Conservation (phyloP, 2,888 invertebrate genomes). For the Agrochola litura region DNA sequence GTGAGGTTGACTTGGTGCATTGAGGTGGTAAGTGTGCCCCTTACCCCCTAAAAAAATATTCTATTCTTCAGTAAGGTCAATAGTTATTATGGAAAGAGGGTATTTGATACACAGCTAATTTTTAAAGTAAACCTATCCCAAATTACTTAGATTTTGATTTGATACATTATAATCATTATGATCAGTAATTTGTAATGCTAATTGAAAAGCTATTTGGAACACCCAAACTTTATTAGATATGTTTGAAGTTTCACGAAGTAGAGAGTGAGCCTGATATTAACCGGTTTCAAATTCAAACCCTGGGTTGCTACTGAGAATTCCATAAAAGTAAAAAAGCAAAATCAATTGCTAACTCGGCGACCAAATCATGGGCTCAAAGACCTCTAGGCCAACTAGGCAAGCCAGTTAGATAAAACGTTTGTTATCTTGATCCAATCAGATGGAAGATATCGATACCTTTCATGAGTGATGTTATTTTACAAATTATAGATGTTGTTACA, state of each 20-base stretch:
- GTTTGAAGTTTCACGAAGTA: background rate
- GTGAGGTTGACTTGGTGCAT: too few species aligned
- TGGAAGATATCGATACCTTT: background rate
- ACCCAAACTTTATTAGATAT: background rate
- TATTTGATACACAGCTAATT: too few species aligned
- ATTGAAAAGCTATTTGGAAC: background rate
- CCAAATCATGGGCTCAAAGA: background rate
- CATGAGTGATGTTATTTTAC: too few species aligned
- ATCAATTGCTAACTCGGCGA: background rate
- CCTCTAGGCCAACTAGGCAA: background rate
- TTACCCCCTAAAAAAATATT: too few species aligned
- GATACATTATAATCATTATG: too few species aligned
- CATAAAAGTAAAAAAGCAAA: background rate
- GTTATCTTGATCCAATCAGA: background rate
- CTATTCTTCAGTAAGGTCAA: too few species aligned
- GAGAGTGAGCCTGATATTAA: background rate
- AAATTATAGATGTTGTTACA: too few species aligned
- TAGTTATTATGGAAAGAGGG: too few species aligned
- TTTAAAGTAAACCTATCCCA: too few species aligned
- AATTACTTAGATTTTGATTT: too few species aligned
- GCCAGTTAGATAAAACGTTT: background rate
- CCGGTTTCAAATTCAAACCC: background rate
- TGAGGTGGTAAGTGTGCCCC: too few species aligned
- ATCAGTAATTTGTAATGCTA: too few species aligned
- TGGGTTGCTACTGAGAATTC: background rate